Conservation (phyloP, 2,797 vertebrate genomes). For the Jordanella pulchra region DNA sequence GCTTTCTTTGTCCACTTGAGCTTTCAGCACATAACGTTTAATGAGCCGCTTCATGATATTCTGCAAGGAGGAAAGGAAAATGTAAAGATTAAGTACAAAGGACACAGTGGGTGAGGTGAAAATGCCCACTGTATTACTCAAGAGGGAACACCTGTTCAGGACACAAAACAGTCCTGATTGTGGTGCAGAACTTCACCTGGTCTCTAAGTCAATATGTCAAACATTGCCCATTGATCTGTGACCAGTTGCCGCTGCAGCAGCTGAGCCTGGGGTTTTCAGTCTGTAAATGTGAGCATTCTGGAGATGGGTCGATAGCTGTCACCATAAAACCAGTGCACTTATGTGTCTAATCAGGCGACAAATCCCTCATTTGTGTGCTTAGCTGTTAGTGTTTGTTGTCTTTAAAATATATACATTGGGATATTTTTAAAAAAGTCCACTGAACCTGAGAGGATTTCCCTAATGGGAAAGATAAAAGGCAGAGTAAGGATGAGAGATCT, state of each 20-base stretch:
- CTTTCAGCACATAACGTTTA: constrained; percentile 95
- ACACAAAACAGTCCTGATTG: constrained; percentile 13
- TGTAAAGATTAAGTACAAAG: constrained; percentile 25
- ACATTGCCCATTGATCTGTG: constrained; percentile 48
- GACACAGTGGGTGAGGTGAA: constrained; percentile 13
- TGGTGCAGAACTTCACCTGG: neutral
- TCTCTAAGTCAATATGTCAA: constrained; percentile 25
- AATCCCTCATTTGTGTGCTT: constrained; percentile 3
- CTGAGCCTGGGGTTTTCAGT: constrained; percentile 26
- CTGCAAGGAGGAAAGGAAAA: constrained; percentile 70
- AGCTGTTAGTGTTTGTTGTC: constrained; percentile 7
- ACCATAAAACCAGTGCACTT: constrained; percentile 17
- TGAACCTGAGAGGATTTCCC: constrained; percentile 38
- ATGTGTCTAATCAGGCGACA: constrained; percentile 37
- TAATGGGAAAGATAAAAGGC: constrained; percentile 38
- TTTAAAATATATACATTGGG: neutral
- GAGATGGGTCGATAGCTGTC: constrained; percentile 42
- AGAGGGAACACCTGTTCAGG: constrained; percentile 13
- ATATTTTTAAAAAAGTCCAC: neutral
- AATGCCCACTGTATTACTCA: neutral
- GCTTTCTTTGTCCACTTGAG: constrained; percentile 94
- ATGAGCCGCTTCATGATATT: constrained; percentile 98
- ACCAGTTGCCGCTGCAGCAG: constrained; percentile 28
- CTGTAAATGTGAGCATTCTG: constrained; percentile 24
- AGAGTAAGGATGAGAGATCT: constrained; percentile 21